These are phyloP conservation scores for Potamilus streckersoni DNA, from an alignment of 1,140 invertebrate species.

Conservation along the genomic window DNA sequence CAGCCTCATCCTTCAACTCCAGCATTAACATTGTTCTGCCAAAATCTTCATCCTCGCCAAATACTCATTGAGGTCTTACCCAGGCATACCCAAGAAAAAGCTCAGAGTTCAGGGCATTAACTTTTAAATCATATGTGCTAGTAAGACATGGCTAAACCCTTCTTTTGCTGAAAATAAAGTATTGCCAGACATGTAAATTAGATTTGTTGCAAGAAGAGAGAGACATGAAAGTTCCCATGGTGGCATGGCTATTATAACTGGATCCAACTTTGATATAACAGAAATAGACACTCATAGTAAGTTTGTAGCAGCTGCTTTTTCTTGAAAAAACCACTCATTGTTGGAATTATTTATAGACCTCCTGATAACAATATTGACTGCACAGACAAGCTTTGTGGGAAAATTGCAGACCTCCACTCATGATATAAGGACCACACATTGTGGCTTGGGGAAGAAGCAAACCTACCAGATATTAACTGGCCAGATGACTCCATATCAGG, in stretches of 20 bases:
- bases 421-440: neutral
- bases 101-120: neutral
- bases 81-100: conserved; percentile 3
- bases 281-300: neutral
- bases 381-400: too few species aligned
- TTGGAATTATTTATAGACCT: conserved; percentile 1
- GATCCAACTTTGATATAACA: neutral
- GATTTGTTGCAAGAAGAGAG: neutral
- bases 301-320: neutral
- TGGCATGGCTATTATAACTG: conserved; percentile 1
- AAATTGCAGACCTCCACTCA: neutral
- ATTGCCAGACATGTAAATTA: conserved; percentile 3
- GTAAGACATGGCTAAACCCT: conserved; percentile 5
- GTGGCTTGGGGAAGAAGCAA: neutral
- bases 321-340: neutral
- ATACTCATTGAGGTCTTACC: too few species aligned
- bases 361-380: neutral
- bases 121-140: conserved; percentile 5
- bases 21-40: too few species aligned
- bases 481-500: neutral
- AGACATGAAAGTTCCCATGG: neutral
- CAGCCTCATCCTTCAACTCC: neutral
- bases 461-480: conserved; percentile 7
- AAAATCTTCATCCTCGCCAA: neutral
- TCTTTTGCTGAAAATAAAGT: conserved; percentile 3